Evolutionary conservation across 2,888 invertebrate genomes (phyloP), one percentile per base, ranked within the genome.

Genomic region (Eupeodes latifasciatus): DNA sequence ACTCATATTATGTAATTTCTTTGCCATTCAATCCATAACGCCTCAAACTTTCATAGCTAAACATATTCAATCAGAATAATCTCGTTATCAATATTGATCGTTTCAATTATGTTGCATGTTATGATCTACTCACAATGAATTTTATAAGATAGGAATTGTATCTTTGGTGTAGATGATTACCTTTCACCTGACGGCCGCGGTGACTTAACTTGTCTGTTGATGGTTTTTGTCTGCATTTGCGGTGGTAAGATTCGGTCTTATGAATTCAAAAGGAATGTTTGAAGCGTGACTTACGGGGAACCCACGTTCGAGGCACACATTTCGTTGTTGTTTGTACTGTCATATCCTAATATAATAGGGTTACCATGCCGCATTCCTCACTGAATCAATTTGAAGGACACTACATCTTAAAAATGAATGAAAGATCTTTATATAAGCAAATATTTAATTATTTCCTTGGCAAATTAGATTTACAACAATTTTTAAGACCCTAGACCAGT

Each of bases 271-370:
- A 79, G 84, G 80, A 85, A 85, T 85, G 84, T 71, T 76, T 34
- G 76, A 80, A 85, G 80, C 84, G 71, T 85, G 84, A 80, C 80
- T 66, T 77, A 85, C 67, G 62, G 64, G 75, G 84, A 80, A 84
- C 75, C 69, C 84, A 85, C 84, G 80, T 85, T 80, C 75, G 71
- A 77, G 51, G 62, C 72, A 81, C 64, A 67, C 49, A 66, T 27
- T 16, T 4, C 5, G n/a, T 16, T 53, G 14, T 53, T n/a, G 3
- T 9, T 27, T 27, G 3, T 27, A 3, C 1, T 27, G 27, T 27
- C 27, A 27, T 27, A 27, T 27, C 27, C 0, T 3, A 2, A 27
- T 27, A 27, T 27, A 27, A 27, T 27, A 27, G 27, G 27, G 27
- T 27, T 27, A 27, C 27, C 27, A 27, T 27, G 2, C 2, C 27